A percentile compares a stretch with the other conserved stretches of the same genome.
Evolutionary conservation across 2,797 vertebrate species (phyloP).

Genomic region (Falco peregrinus): DNA sequence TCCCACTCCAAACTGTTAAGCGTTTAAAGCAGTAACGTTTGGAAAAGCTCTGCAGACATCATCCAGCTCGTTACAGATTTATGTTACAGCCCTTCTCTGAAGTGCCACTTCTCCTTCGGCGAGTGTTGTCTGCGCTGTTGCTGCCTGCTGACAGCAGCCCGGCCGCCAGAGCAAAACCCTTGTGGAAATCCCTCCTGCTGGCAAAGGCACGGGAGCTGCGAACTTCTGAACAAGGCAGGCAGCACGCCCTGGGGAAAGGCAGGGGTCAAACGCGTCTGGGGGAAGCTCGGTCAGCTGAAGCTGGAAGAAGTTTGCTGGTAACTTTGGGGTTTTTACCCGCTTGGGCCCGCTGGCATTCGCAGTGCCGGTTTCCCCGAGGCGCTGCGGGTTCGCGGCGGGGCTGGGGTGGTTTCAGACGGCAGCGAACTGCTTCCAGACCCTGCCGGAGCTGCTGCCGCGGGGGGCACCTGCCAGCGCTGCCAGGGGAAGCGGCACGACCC

Average conservation of each 20-base stretch:
- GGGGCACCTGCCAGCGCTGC: accelerated
- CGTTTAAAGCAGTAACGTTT: background rate
- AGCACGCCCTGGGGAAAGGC: accelerated
- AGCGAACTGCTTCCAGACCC: background rate
- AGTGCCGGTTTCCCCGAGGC: background rate
- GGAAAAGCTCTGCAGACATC: background rate
- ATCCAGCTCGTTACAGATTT: too few species aligned
- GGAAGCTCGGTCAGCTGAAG: background rate
- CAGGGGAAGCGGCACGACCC: background rate
- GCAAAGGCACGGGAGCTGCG: accelerated
- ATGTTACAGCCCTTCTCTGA: background rate
- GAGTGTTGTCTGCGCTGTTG: accelerated
- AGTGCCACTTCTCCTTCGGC: background rate
- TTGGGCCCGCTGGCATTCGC: too few species aligned
- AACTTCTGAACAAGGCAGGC: background rate
- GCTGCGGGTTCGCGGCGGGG: too few species aligned
- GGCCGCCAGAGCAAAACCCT: too few species aligned
- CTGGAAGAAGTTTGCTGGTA: background rate
- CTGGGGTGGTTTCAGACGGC: background rate
- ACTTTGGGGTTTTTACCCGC: background rate
- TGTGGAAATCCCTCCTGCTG: background rate
- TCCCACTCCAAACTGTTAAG: too few species aligned
- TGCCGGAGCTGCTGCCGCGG: background rate
- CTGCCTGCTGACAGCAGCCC: background rate
- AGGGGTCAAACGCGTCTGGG: accelerated